A percentile compares a stretch with the other conserved stretches of the same genome.
Evolutionary conservation across 2,888 invertebrate species (phyloP).

Genomic region (Meiosimyza platycephala): DNA sequence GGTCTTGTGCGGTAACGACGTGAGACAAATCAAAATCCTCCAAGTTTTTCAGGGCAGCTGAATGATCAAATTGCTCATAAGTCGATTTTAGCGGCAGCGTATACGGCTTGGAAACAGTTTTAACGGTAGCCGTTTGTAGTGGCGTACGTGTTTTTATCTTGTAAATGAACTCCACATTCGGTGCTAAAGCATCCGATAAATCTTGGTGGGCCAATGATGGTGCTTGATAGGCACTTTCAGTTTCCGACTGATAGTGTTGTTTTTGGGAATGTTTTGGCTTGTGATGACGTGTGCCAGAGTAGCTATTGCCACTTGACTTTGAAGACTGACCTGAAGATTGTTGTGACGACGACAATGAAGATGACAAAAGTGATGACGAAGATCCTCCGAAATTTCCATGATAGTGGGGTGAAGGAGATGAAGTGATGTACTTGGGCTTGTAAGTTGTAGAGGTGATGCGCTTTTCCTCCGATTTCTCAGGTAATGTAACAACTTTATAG

Average conservation of each 20-base stretch:
- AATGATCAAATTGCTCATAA: slow-evolving; percentile 63
- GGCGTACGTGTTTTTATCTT: slow-evolving; percentile 64
- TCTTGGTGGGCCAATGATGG: slow-evolving; percentile 47
- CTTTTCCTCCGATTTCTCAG: slow-evolving; percentile 53
- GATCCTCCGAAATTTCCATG: slow-evolving; percentile 7
- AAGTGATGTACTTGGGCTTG: slow-evolving; percentile 48
- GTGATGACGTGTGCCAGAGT: slow-evolving; percentile 39
- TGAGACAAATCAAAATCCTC: slow-evolving; percentile 65
- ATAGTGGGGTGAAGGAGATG: slow-evolving; percentile 43
- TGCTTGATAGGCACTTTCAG: slow-evolving; percentile 56
- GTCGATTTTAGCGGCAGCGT: slow-evolving; percentile 53
- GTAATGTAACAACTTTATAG: slow-evolving; percentile 54
- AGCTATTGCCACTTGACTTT: slow-evolving; percentile 17
- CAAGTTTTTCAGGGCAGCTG: slow-evolving; percentile 61
- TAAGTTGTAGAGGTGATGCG: slow-evolving; percentile 57
- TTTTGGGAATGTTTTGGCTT: slow-evolving; percentile 24
- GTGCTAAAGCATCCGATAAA: slow-evolving; percentile 55
- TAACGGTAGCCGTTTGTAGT: slow-evolving; percentile 62
- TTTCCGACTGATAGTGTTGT: slow-evolving; percentile 53
- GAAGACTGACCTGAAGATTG: neutral
- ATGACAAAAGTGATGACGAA: neutral
- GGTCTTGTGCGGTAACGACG: slow-evolving; percentile 55
- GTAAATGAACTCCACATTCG: slow-evolving; percentile 65
- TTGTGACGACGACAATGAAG: slow-evolving; percentile 12
- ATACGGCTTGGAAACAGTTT: slow-evolving; percentile 61